Evolutionary conservation across 64 coral and sea anemone genomes (phyloP), one percentile per base, ranked within the genome.

Genomic region (Hydrozoanthus tunicans): DNA sequence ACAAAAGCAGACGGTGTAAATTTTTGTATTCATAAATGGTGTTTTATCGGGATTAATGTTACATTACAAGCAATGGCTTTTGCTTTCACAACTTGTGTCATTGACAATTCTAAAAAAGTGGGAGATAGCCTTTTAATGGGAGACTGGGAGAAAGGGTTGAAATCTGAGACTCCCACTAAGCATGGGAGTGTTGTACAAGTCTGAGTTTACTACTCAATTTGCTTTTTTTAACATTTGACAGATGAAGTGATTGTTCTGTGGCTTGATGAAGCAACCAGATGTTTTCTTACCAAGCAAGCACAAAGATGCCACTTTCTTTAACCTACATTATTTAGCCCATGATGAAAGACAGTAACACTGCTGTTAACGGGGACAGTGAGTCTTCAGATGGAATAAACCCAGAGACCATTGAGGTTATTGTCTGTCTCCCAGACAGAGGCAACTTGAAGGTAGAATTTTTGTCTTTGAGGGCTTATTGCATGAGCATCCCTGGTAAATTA

Each of bases 401-500:
- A n/a, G 68, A 88, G 56, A 88, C 84, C 20, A 25, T 74, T 60
- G 84, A 88, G 17, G 23, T 73, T 74, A 60, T 24, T 74, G 54
- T 88, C 54, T 88, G 69, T 60, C 8, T 88, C 10, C 84, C 84
- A 51, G 84, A 88, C 20, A 73, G 84, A 73, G 84, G 84, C 20
- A 88, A 88, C 84, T 59, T 88, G 24, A 88, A 88, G 84, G 84
- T 88, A 88, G 23, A 59, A 51, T 15, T 53, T 26, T 78, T 13
- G 2, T 52, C 1, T 76, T 11, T 3, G 1, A 8, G 32, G 32
- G 32, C 32, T 2, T 43, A 43, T 0, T 43, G 32, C 32, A 43
- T 2, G 32, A 43, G 32, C 32, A 43, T 43, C 32, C 32, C 32
- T 43, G 32, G 32, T 43, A 43, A 43, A 43, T 43, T 43, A 43